A percentile compares a stretch with the other conserved stretches of the same genome.
phyloP scores from a whole-genome alignment of 2,113 vertebrate genomes.

The Merops nubicus region DNA sequence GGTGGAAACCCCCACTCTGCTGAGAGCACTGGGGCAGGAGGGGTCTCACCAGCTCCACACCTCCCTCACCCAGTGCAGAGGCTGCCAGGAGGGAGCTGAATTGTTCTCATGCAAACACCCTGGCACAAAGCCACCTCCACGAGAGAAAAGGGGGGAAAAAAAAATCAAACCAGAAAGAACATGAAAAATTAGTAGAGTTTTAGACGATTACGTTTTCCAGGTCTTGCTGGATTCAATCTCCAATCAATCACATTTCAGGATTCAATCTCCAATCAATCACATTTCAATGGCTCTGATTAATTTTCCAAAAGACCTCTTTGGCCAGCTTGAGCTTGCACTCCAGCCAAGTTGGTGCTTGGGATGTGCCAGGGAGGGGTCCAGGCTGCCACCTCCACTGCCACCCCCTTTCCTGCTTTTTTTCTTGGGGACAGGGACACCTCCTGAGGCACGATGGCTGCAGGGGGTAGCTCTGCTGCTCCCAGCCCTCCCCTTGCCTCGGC shows the following conservation, averaged over 20 bases:
- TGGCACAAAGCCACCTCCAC: not conserved
- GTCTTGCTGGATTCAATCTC: conserved; percentile 13
- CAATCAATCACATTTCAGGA: conserved; percentile 41
- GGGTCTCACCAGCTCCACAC: not conserved
- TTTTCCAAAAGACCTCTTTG: not conserved
- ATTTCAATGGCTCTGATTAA: conserved; percentile 34
- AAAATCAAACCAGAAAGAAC: not conserved
- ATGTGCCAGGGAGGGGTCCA: too few relatives aligned
- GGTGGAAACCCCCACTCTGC: not conserved
- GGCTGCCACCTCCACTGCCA: not conserved
- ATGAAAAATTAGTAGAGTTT: conserved; percentile 59
- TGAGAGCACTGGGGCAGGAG: fast-evolving
- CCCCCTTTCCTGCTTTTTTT: not conserved
- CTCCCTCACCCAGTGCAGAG: not conserved
- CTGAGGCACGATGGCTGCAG: too few relatives aligned
- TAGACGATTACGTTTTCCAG: conserved; percentile 49
- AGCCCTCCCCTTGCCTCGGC: not conserved
- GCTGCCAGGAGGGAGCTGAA: not conserved
- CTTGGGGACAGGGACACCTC: fast-evolving
- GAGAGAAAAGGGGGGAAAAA: not conserved
- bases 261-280: not conserved
- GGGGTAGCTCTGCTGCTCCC: too few relatives aligned
- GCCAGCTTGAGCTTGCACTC: not conserved
- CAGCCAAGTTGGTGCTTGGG: too few relatives aligned
- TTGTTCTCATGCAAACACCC: not conserved